Base-by-base conservation (phyloP, 2,888 invertebrate species). In the Drosophila rubida region DNA sequence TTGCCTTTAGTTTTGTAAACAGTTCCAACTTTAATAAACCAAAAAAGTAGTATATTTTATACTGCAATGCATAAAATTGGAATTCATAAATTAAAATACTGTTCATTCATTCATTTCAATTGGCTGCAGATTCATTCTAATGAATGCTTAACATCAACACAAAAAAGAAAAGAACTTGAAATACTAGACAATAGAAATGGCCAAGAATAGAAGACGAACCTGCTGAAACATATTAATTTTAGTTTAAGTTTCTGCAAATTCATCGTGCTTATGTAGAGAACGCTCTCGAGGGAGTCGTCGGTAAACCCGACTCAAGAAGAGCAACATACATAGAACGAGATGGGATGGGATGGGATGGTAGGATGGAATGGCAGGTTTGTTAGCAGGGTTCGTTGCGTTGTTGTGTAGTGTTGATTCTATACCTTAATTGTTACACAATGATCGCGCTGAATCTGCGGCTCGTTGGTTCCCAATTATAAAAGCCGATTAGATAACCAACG, bases 351-450 rank as follows among this genome's bases (percentile, higher is more conserved):
- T 32, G n/a, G 32, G 32, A 32, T 32, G 32, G 32, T 32, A 32
- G 32, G n/a, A 32, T 41, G 22, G 14, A 19, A 37, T 46, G 37
- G n/a, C n/a, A 54, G 53, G 55, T 55, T 44, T 32, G 32, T 50
- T 55, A 32, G 59, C 58, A 25, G 55, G 25, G 23, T 72, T 8
- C 32, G 45, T 37, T 51, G 46, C 50, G 50, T 44, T 64, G 72
- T 61, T 70, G 75, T 51, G 30, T 57, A 76, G 70, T 76, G 75
- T 71, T 76, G 87, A 83, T 80, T 80, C 69, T 81, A 55, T 84
- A 70, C 81, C 85, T 81, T 81, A 87, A 81, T 81, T 81, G 81
- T 81, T 87, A 87, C 87, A 87, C 81, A 81, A 87, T 87, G 81
- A 87, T 87, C 87, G 86, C 80, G 80, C 81, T 79, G 86, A 82